These are phyloP conservation scores for Rotaria magnacalcarata DNA, from an alignment of 2,888 invertebrate genomes.

Conservation along the genomic window DNA sequence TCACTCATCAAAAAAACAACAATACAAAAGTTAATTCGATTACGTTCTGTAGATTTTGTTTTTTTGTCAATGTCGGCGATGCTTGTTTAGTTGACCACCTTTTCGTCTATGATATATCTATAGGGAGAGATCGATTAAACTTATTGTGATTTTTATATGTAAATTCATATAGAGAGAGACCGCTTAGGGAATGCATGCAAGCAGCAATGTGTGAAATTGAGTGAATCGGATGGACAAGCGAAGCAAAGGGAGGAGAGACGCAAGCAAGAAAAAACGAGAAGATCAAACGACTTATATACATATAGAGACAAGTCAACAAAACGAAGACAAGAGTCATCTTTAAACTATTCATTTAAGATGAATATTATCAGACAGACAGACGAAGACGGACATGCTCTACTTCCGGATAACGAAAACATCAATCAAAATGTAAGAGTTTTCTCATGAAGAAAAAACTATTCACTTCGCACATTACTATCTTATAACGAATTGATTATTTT, in stretches of 20 bases:
- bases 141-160: conserved; percentile 22
- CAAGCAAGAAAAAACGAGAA: background rate
- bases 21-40: background rate
- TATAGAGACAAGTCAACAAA: conserved; percentile 9
- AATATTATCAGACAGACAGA: background rate
- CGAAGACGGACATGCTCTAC: background rate
- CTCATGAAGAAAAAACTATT: too few relatives aligned
- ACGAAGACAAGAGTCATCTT: conserved; percentile 10
- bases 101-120: background rate
- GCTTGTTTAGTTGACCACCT: background rate
- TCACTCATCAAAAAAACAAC: background rate
- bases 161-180: background rate
- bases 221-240: conserved; percentile 21
- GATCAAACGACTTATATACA: background rate
- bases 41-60: background rate
- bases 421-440: background rate
- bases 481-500: too few relatives aligned
- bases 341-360: conserved; percentile 12
- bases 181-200: background rate
- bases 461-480: too few relatives aligned
- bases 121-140: conserved; percentile 10
- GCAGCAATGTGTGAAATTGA: conserved; percentile 22
- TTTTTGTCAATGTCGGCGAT: background rate
- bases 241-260: background rate
- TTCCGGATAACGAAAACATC: conserved; percentile 12